A percentile compares a stretch with the other conserved stretches of the same genome.
phyloP scores from a whole-genome alignment of 2,797 vertebrate genomes.

The Sebastes diploproa region DNA sequence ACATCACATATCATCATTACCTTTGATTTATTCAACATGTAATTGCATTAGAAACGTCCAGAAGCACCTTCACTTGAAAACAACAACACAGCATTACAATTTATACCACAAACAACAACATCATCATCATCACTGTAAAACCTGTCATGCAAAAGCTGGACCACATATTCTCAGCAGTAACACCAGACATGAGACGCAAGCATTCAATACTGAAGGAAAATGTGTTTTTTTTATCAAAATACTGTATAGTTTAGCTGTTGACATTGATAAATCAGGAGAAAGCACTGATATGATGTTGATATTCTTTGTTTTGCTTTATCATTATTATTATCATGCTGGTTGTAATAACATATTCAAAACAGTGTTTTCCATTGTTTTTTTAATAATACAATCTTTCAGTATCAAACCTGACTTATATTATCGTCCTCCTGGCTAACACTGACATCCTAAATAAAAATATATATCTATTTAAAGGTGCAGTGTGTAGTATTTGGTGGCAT shows the following conservation, averaged over 20 bases:
- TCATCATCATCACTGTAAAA: background rate
- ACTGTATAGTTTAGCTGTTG: background rate
- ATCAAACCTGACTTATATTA: background rate
- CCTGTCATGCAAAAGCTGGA: conserved; percentile 40
- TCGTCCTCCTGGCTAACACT: background rate
- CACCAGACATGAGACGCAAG: conserved; percentile 9
- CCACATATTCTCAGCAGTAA: conserved; percentile 7
- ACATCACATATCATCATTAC: conserved; percentile 10
- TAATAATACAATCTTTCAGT: background rate
- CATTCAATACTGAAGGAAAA: background rate
- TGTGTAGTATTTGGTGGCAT: too few relatives aligned
- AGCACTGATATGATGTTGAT: background rate
- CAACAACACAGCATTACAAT: background rate
- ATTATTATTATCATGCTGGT: background rate
- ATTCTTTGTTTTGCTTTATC: background rate
- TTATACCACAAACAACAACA: background rate
- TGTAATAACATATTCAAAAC: background rate
- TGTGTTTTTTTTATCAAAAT: background rate
- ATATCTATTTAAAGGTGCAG: too few relatives aligned
- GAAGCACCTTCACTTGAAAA: background rate
- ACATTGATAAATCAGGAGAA: background rate
- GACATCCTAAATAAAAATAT: too few relatives aligned
- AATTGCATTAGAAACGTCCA: background rate
- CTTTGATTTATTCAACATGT: background rate
- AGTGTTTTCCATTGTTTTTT: background rate